Percentiles rank a stretch among this genome's conserved stretches.
These are phyloP conservation scores for Schizopygopsis malacanthus DNA, from an alignment of 2,797 vertebrate genomes.

Conservation along the genomic window DNA sequence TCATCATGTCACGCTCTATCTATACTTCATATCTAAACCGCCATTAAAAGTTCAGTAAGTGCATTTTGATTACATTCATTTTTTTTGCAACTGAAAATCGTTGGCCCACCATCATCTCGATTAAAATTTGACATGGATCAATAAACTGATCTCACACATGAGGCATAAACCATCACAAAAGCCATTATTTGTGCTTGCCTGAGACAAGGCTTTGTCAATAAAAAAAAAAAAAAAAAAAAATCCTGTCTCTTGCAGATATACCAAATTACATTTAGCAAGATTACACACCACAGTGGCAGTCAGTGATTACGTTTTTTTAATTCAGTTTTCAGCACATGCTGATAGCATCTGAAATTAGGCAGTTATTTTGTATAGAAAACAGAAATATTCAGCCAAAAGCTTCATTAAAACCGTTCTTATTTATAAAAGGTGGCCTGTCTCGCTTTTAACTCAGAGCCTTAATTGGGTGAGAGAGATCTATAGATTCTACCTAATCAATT, in stretches of 20 bases:
- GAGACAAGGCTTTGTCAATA: neutral
- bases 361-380: neutral
- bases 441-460: slow-evolving; percentile 21
- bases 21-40: slow-evolving; percentile 5
- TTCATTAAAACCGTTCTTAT: neutral
- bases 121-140: slow-evolving; percentile 21
- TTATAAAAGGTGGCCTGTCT: slow-evolving; percentile 35
- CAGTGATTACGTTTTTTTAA: neutral
- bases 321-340: neutral
- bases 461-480: neutral
- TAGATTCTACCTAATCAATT: slow-evolving; percentile 17
- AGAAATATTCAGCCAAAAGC: neutral
- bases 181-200: slow-evolving; percentile 4
- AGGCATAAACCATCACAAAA: slow-evolving; percentile 22
- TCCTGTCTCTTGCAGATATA: neutral
- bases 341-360: neutral
- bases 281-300: neutral
- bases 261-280: neutral
- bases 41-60: slow-evolving; percentile 1
- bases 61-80: slow-evolving; percentile 7
- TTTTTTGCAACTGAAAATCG: neutral
- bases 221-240: too few species aligned
- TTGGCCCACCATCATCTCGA: neutral
- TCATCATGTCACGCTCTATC: slow-evolving; percentile 3
- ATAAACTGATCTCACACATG: slow-evolving; percentile 29